These are phyloP conservation scores for Scalopus aquaticus DNA, from an alignment of 2,113 vertebrate species.

Conservation along the genomic window DNA sequence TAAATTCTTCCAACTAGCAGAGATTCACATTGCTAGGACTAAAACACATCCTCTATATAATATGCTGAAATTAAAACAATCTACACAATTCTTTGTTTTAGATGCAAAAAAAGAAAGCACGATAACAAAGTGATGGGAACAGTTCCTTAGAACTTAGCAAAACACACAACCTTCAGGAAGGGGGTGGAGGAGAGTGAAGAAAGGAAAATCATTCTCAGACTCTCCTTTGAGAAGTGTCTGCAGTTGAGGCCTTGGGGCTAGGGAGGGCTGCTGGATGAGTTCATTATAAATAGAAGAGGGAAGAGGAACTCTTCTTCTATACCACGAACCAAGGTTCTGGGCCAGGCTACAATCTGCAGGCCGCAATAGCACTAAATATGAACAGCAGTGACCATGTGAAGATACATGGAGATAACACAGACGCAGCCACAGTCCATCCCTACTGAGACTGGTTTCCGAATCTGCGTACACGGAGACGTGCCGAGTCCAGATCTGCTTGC, in stretches of 20 bases:
- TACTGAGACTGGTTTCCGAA: not conserved
- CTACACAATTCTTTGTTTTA: not conserved
- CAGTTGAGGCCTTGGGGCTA: not conserved
- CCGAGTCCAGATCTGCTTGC: conserved; percentile 82
- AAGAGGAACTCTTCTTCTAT: not conserved
- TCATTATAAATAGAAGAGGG: not conserved
- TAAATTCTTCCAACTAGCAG: conserved; percentile 51
- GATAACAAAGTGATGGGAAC: conserved; percentile 37
- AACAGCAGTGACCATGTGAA: conserved; percentile 53
- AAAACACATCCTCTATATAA: conserved; percentile 33
- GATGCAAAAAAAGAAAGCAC: not conserved
- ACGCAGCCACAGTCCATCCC: conserved; percentile 24
- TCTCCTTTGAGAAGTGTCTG: not conserved
- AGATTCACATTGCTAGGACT: not conserved
- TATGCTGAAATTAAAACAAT: conserved; percentile 59
- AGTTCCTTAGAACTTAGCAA: conserved; percentile 47
- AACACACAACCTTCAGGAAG: not conserved
- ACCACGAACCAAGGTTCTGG: not conserved
- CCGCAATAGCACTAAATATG: conserved; percentile 67
- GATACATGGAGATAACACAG: conserved; percentile 2
- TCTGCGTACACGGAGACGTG: conserved; percentile 48
- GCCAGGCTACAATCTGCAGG: not conserved
- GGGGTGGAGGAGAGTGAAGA: not conserved
- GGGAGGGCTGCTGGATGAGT: not conserved
- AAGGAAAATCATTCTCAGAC: conserved; percentile 52